These are phyloP conservation scores for Sericinus montela DNA, from an alignment of 2,888 invertebrate species.

Conservation along the genomic window DNA sequence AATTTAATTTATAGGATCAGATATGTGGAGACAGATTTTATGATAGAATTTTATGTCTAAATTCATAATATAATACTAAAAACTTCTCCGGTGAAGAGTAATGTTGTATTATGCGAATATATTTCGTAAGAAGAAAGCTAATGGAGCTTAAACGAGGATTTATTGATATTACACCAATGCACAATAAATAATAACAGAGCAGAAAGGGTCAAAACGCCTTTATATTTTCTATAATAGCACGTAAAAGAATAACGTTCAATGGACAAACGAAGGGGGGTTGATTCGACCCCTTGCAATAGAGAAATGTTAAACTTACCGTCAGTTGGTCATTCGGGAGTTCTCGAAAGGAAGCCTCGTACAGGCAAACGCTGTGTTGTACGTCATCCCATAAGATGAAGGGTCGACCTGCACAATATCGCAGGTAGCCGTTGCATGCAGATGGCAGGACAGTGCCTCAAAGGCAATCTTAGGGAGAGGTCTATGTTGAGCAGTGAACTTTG, in stretches of 20 bases:
- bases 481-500: no score
- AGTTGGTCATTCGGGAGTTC: conserved; percentile 60
- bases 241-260: conserved; percentile 51
- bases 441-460: no score
- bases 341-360: no score
- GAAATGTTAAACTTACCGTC: conserved; percentile 61
- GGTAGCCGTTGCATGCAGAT: no score
- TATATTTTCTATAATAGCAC: conserved; percentile 57
- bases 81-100: not conserved
- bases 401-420: no score
- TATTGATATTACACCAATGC: conserved; percentile 56
- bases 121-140: conserved; percentile 45
- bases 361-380: no score
- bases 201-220: conserved; percentile 61
- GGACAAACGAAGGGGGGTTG: conserved; percentile 55
- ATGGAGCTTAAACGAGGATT: conserved; percentile 65
- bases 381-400: no score
- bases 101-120: conserved; percentile 22
- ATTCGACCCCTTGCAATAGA: conserved; percentile 33
- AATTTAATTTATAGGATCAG: no score
- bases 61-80: no score
- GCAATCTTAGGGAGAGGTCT: no score
- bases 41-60: no score
- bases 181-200: conserved; percentile 62
- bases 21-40: no score